A percentile compares a stretch with the other conserved stretches of the same genome.
Evolutionary conservation across 2,888 invertebrate species (phyloP).

Genomic region (Linnaemya vulpina): DNA sequence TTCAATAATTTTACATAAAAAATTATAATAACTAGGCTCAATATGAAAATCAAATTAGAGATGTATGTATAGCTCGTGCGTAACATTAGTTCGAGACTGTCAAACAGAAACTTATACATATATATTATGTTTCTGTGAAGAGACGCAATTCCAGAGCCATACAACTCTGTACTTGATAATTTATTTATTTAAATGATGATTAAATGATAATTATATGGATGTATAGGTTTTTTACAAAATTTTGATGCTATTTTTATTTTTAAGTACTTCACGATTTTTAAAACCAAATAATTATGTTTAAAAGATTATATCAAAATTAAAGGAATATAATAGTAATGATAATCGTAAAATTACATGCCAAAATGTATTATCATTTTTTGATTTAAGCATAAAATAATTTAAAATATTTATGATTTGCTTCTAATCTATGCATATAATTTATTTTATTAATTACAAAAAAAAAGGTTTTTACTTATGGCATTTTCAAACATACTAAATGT

Average conservation of each 20-base stretch:
- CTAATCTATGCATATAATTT: conserved; percentile 40
- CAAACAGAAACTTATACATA: not conserved
- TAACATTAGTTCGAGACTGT: not conserved
- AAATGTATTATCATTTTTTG: conserved; percentile 1
- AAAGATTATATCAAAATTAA: conserved; percentile 28
- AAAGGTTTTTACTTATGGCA: conserved; percentile 51
- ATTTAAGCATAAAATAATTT: conserved; percentile 44
- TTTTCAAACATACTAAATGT: conserved; percentile 40
- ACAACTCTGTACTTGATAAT: not conserved
- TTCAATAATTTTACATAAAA: conserved; percentile 35
- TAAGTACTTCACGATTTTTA: conserved; percentile 69
- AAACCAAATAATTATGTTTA: conserved; percentile 50
- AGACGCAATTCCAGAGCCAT: not conserved
- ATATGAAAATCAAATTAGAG: conserved; percentile 36
- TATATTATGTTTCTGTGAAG: not conserved
- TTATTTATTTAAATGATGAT: conserved; percentile 21
- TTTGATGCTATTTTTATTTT: conserved; percentile 50
- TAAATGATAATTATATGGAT: conserved; percentile 28
- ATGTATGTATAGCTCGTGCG: not conserved
- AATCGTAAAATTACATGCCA: conserved; percentile 32
- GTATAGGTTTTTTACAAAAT: conserved; percentile 60
- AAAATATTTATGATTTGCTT: conserved; percentile 34
- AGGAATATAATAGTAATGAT: not conserved
- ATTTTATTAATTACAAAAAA: conserved; percentile 46
- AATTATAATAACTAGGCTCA: conserved; percentile 47